Conservation (phyloP, 2,113 vertebrate species). For the Gymnarchus niloticus region DNA sequence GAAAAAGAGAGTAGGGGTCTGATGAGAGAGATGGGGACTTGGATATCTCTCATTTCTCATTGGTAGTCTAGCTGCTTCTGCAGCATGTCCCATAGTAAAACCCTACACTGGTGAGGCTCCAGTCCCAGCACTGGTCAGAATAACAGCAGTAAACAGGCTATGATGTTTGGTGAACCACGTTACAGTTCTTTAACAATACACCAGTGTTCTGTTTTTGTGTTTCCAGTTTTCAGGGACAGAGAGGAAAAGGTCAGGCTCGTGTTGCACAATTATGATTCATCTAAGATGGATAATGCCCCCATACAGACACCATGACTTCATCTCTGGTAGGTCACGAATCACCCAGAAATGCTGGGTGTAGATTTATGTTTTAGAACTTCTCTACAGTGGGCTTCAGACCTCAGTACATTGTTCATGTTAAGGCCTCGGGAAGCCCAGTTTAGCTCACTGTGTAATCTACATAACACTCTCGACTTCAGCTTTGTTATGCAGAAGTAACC, state of each 20-base stretch:
- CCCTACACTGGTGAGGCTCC: not conserved
- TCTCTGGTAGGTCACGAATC: too few relatives aligned
- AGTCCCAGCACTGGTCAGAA: not conserved
- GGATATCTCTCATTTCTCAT: not conserved
- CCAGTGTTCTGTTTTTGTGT: not conserved
- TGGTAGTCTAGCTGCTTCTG: not conserved
- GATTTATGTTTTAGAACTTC: too few relatives aligned
- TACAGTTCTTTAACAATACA: not conserved
- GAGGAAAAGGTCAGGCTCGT: not conserved
- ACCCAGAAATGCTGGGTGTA: too few relatives aligned
- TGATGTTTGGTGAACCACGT: not conserved
- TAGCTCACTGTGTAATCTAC: too few relatives aligned
- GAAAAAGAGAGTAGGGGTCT: not conserved
- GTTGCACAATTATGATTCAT: not conserved
- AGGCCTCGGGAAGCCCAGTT: too few relatives aligned
- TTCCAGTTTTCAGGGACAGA: not conserved
- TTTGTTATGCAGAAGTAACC: not conserved
- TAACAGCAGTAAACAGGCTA: not conserved
- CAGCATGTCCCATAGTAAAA: not conserved
- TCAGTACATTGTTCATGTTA: too few relatives aligned
- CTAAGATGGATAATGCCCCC: too few relatives aligned
- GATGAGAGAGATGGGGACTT: not conserved
- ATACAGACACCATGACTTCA: too few relatives aligned
- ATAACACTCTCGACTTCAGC: too few relatives aligned
- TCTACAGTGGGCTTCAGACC: too few relatives aligned